A percentile compares a stretch with the other conserved stretches of the same genome.
Evolutionary conservation across 2,113 vertebrate species (phyloP).

Genomic region (Oryzias javanicus): DNA sequence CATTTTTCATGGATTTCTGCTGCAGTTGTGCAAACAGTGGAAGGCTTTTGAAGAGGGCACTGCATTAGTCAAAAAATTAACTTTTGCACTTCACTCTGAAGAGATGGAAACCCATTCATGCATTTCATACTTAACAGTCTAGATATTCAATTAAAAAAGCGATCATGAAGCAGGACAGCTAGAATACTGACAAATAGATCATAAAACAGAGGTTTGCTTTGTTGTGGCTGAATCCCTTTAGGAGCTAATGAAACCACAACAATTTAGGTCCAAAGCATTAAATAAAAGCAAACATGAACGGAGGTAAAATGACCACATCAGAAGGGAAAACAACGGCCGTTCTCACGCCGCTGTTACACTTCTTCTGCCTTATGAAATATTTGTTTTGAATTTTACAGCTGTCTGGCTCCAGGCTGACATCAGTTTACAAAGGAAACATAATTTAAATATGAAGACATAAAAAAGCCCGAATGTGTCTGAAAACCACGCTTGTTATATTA

Average conservation of each 20-base stretch:
- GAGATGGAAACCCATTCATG: slow-evolving; percentile 17
- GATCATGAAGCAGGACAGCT: too few species aligned
- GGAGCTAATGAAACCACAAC: too few species aligned
- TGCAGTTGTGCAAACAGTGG: slow-evolving; percentile 32
- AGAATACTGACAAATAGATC: too few species aligned
- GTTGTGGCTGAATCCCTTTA: too few species aligned
- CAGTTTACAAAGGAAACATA: slow-evolving; percentile 24
- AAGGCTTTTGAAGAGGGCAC: slow-evolving; percentile 25
- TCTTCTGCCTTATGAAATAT: slow-evolving; percentile 48
- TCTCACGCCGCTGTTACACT: slow-evolving; percentile 18
- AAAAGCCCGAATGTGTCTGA: neutral
- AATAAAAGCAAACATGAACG: too few species aligned
- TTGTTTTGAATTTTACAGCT: slow-evolving; percentile 33
- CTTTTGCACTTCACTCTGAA: slow-evolving; percentile 37
- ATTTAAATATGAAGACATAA: slow-evolving; percentile 24
- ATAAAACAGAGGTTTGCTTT: too few species aligned
- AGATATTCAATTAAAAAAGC: too few species aligned
- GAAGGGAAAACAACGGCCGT: slow-evolving; percentile 18
- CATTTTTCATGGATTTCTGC: slow-evolving; percentile 20
- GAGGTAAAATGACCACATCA: slow-evolving; percentile 2
- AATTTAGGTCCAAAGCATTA: too few species aligned
- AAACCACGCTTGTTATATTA: slow-evolving; percentile 11
- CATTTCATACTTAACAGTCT: slow-evolving; percentile 1
- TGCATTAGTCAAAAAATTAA: slow-evolving; percentile 42
- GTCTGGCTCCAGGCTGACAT: slow-evolving; percentile 40